phyloP scores from a whole-genome alignment of 2,888 invertebrate genomes.

The Tenthredo scrophulariae region DNA sequence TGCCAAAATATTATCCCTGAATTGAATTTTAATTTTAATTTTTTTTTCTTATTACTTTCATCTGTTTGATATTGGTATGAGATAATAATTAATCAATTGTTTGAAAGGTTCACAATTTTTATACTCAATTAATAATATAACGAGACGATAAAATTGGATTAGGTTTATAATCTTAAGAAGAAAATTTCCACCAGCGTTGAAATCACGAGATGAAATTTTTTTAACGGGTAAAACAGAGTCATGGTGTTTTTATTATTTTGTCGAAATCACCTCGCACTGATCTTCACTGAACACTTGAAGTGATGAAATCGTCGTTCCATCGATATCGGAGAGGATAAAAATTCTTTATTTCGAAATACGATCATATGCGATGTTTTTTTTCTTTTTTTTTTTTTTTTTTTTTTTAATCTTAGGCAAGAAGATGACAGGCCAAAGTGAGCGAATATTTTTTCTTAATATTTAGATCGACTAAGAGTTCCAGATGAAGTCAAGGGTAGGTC shows the following conservation, averaged over 20 bases:
- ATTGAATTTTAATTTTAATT: no score
- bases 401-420: neutral
- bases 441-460: constrained; percentile 31
- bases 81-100: neutral
- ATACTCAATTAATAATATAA: neutral
- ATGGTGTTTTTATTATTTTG: neutral
- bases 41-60: neutral
- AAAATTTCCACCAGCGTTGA: neutral
- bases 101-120: neutral
- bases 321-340: neutral
- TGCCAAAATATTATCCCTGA: neutral
- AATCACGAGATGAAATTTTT: constrained; percentile 6
- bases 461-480: constrained; percentile 54
- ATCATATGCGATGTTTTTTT: neutral
- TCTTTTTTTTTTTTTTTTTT: constrained; percentile 5
- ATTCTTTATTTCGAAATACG: neutral
- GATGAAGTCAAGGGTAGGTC: constrained; percentile 54
- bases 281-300: constrained; percentile 43
- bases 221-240: neutral
- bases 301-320: neutral
- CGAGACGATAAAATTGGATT: neutral
- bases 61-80: neutral
- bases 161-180: neutral
- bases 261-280: constrained; percentile 41
- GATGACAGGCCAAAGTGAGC: constrained; percentile 10